phyloP scores from a whole-genome alignment of 2,797 vertebrate genomes.

The Melanotaenia nigrans region DNA sequence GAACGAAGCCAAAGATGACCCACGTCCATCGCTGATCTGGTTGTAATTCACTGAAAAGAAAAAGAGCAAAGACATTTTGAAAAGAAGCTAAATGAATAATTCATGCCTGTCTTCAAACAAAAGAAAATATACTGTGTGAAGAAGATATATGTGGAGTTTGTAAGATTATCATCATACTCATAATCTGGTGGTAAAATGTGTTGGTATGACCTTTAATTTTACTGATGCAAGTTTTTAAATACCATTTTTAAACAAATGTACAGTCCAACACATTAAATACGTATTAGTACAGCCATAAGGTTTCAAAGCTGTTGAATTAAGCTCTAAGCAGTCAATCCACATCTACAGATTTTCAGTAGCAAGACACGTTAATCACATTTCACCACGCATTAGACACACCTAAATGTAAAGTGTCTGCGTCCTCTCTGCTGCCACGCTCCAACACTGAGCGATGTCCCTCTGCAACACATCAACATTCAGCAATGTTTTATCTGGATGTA shows the following conservation, averaged over 20 bases:
- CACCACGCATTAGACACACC: slow-evolving; percentile 32
- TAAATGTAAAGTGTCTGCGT: slow-evolving; percentile 12
- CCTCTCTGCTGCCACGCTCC: slow-evolving; percentile 55
- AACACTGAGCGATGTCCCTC: slow-evolving; percentile 58
- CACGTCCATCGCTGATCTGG: slow-evolving; percentile 20
- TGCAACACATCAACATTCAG: slow-evolving; percentile 40
- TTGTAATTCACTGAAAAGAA: slow-evolving; percentile 46
- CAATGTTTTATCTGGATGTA: neutral
- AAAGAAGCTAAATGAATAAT: neutral
- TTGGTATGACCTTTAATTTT: neutral
- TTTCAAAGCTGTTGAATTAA: neutral
- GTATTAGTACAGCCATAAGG: neutral
- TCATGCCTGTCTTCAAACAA: neutral
- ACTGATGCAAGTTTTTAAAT: neutral
- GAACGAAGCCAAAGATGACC: slow-evolving; percentile 13
- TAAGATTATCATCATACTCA: neutral
- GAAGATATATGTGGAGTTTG: neutral
- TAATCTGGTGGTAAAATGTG: neutral
- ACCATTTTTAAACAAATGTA: neutral
- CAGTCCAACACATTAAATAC: neutral
- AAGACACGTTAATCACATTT: neutral
- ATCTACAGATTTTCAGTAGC: neutral
- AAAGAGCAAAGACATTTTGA: neutral
- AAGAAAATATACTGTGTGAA: neutral
- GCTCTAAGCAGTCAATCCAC: neutral